Conservation (phyloP, 2,888 invertebrate species). For the Drosophila atripex region DNA sequence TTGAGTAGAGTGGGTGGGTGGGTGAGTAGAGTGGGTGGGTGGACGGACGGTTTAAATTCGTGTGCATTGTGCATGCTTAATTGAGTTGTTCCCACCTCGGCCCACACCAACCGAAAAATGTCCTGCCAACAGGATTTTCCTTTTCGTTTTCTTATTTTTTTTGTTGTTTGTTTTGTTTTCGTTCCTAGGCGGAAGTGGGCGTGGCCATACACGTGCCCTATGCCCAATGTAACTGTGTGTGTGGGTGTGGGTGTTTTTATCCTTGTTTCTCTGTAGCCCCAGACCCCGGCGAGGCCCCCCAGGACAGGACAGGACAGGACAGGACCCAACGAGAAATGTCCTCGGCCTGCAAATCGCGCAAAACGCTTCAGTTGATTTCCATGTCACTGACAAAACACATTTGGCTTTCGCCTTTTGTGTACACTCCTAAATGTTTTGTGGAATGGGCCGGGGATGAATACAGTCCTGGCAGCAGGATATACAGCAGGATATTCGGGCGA, state of each 20-base stretch:
- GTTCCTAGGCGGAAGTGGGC: slow-evolving; percentile 22
- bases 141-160: background rate
- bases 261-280: background rate
- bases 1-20: background rate
- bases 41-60: slow-evolving; percentile 61
- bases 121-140: slow-evolving; percentile 1
- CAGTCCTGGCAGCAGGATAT: slow-evolving; percentile 1
- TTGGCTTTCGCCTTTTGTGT: slow-evolving; percentile 57
- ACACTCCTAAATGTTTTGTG: slow-evolving; percentile 53
- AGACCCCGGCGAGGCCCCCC: too few species aligned
- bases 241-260: slow-evolving; percentile 48
- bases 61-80: slow-evolving; percentile 78
- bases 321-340: too few species aligned
- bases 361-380: slow-evolving; percentile 69
- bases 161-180: too few species aligned
- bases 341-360: slow-evolving; percentile 56
- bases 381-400: slow-evolving; percentile 72
- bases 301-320: too few species aligned
- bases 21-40: background rate
- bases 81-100: slow-evolving; percentile 61
- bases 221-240: too few species aligned
- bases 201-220: slow-evolving; percentile 16
- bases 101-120: background rate
- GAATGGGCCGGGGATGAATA: background rate
- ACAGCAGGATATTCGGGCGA: background rate